phyloP scores from a whole-genome alignment of 2,888 invertebrate species.

The Dasypolia templi region DNA sequence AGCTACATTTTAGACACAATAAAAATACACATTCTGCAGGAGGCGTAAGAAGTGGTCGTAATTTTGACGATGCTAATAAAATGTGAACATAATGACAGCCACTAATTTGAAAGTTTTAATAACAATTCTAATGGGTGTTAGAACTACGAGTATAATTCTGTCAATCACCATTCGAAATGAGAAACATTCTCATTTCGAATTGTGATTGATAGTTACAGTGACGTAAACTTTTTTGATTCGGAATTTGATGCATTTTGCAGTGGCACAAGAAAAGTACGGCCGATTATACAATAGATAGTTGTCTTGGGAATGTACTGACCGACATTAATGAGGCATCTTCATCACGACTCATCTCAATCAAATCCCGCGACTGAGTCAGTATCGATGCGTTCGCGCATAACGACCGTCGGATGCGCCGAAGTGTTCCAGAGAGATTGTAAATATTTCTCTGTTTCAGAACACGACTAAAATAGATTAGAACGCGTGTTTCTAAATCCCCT shows the following conservation, averaged over 20 bases:
- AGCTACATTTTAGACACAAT: constrained; percentile 53
- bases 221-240: constrained; percentile 22
- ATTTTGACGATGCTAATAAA: constrained; percentile 63
- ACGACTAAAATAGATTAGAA: constrained; percentile 90
- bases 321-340: constrained; percentile 84
- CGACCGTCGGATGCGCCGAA: constrained; percentile 90
- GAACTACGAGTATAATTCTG: constrained; percentile 35
- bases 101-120: constrained; percentile 49
- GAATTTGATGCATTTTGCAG: constrained; percentile 38
- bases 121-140: constrained; percentile 43
- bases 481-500: constrained; percentile 90
- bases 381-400: constrained; percentile 88
- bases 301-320: constrained; percentile 73
- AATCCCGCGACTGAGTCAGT: constrained; percentile 83
- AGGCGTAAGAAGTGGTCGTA: constrained; percentile 44
- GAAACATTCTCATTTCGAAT: too few relatives aligned
- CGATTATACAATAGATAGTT: constrained; percentile 60
- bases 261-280: constrained; percentile 55
- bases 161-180: constrained; percentile 34
- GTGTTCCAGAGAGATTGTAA: constrained; percentile 90
- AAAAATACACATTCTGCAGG: constrained; percentile 54
- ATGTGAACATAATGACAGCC: constrained; percentile 51
- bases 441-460: constrained; percentile 90
- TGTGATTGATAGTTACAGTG: too few relatives aligned
- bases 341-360: constrained; percentile 84